A percentile compares a stretch with the other conserved stretches of the same genome.
phyloP scores from a whole-genome alignment of 2,888 invertebrate genomes.

The Heliothis peltigera region DNA sequence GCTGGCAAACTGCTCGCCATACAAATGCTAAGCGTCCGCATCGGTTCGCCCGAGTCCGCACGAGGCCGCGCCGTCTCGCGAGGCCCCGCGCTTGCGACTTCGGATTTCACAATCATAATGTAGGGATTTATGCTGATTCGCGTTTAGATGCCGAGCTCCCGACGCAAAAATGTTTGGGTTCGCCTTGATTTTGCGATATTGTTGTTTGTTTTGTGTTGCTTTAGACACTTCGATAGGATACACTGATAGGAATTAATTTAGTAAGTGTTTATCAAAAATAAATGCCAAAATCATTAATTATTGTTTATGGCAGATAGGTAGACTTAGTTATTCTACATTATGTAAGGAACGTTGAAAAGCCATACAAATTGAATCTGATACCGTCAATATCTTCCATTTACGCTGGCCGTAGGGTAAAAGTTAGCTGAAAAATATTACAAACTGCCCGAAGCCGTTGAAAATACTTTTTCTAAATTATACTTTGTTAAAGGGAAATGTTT shows the following conservation, averaged over 20 bases:
- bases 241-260: neutral
- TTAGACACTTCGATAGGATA: slow-evolving; percentile 20
- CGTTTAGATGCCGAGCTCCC: slow-evolving; percentile 52
- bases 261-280: neutral
- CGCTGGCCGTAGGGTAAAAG: slow-evolving; percentile 6
- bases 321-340: too few species aligned
- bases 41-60: slow-evolving; percentile 43
- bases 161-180: slow-evolving; percentile 42
- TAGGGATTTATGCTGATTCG: slow-evolving; percentile 67
- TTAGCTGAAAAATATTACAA: slow-evolving; percentile 9
- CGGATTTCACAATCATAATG: slow-evolving; percentile 56
- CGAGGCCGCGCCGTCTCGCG: slow-evolving; percentile 58
- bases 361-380: slow-evolving; percentile 24
- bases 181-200: slow-evolving; percentile 47
- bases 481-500: slow-evolving; percentile 24
- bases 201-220: slow-evolving; percentile 43
- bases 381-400: slow-evolving; percentile 19
- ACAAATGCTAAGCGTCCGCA: slow-evolving; percentile 69
- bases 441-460: slow-evolving; percentile 23
- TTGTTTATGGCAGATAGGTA: too few species aligned
- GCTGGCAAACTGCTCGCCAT: slow-evolving; percentile 66
- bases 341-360: slow-evolving; percentile 26
- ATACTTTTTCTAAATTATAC: slow-evolving; percentile 16
- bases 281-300: too few species aligned
- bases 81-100: slow-evolving; percentile 48